Evolutionary conservation across 2,888 invertebrate genomes (phyloP).

Genomic region (Tanypteryx hageni): DNA sequence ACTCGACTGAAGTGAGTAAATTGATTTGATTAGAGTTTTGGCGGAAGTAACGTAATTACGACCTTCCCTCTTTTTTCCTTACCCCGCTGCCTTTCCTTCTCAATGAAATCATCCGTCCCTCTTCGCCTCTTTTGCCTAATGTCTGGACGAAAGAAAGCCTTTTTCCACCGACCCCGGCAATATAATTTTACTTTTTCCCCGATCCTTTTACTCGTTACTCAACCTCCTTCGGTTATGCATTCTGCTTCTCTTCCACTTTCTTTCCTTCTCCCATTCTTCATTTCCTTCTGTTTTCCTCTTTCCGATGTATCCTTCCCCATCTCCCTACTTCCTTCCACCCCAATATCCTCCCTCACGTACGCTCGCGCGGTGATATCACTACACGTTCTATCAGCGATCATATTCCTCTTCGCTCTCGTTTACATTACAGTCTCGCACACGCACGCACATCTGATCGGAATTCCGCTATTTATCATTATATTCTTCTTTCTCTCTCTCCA

Average conservation of each 20-base stretch:
- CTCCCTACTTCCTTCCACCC: too few relatives aligned
- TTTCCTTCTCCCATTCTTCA: not conserved
- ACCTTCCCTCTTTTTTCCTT: not conserved
- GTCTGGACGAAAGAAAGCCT: not conserved
- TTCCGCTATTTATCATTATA: too few relatives aligned
- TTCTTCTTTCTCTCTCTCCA: too few relatives aligned
- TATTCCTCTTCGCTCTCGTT: not conserved
- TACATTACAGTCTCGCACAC: not conserved
- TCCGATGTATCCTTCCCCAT: too few relatives aligned
- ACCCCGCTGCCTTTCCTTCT: not conserved
- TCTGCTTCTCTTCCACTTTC: not conserved
- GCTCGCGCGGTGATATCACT: too few relatives aligned
- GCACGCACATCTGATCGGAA: too few relatives aligned
- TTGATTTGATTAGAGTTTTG: not conserved
- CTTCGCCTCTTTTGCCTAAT: not conserved
- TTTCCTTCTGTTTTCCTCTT: not conserved
- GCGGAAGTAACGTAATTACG: not conserved
- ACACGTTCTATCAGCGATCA: not conserved
- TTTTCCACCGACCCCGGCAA: not conserved
- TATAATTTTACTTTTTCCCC: not conserved
- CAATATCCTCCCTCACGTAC: too few relatives aligned
- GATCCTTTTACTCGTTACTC: not conserved
- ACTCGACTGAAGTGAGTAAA: not conserved
- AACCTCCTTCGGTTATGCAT: not conserved
- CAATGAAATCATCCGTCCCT: conserved; percentile 1